Evolutionary conservation across 2,888 invertebrate genomes (phyloP).

Genomic region (Steromphala cineraria): DNA sequence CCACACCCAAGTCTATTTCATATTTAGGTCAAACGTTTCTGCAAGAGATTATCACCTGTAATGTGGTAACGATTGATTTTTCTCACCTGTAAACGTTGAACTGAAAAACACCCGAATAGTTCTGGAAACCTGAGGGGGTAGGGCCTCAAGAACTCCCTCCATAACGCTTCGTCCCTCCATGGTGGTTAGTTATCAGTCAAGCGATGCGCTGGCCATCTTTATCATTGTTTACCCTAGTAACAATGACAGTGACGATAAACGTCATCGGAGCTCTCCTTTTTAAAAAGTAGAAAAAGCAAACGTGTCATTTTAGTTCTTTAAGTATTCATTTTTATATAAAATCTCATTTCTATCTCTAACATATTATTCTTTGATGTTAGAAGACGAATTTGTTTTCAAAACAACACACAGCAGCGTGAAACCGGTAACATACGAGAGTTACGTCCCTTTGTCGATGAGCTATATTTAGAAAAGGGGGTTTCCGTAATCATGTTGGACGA

Average conservation of each 20-base stretch:
- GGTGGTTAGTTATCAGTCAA: background rate
- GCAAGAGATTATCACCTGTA: background rate
- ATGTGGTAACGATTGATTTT: background rate
- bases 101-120: constrained; percentile 56
- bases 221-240: background rate
- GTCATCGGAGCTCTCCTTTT: too few species aligned
- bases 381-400: too few species aligned
- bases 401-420: too few species aligned
- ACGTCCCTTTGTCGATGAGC: background rate
- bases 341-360: too few species aligned
- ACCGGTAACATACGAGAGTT: background rate
- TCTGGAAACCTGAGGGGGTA: constrained; percentile 45
- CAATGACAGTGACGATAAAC: background rate
- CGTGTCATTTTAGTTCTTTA: too few species aligned
- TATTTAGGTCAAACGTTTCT: background rate
- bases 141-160: constrained; percentile 22
- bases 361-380: too few species aligned
- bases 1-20: background rate
- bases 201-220: too few species aligned
- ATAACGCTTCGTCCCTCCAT: constrained; percentile 15
- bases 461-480: background rate
- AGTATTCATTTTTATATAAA: too few species aligned
- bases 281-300: too few species aligned
- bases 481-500: background rate
- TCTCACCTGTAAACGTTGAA: constrained; percentile 60